phyloP scores from a whole-genome alignment of 2,888 invertebrate genomes.

The Orchestes rusci region DNA sequence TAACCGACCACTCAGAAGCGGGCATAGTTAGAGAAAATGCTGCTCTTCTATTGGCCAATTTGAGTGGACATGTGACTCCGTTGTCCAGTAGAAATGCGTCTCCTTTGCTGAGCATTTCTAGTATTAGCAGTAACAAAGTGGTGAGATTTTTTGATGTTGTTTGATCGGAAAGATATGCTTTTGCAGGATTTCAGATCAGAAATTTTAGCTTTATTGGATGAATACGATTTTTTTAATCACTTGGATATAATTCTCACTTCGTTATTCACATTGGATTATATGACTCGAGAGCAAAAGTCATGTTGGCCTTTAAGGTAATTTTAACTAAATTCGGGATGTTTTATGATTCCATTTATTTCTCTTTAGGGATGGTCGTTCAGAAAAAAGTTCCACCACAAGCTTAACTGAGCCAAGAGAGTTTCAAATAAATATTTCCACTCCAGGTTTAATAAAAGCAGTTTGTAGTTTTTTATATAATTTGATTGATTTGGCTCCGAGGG shows the following conservation, averaged over 20 bases:
- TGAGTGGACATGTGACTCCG: constrained; percentile 40
- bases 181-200: constrained; percentile 25
- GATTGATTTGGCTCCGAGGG: constrained; percentile 40
- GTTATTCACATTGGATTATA: constrained; percentile 30
- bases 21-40: constrained; percentile 51
- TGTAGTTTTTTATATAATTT: constrained; percentile 45
- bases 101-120: constrained; percentile 7
- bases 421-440: constrained; percentile 39
- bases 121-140: constrained; percentile 8
- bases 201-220: constrained; percentile 31
- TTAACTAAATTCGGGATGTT: too few species aligned
- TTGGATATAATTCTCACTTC: constrained; percentile 31
- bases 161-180: background rate
- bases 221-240: constrained; percentile 36
- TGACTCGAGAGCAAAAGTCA: too few species aligned
- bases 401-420: constrained; percentile 11
- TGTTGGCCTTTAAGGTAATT: too few species aligned
- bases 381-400: too few species aligned
- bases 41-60: constrained; percentile 47
- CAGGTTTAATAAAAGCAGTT: constrained; percentile 43
- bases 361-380: too few species aligned
- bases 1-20: constrained; percentile 47
- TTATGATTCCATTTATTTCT: too few species aligned
- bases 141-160: background rate
- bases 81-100: background rate